phyloP scores from a whole-genome alignment of 2,797 vertebrate species.

The Delichon dasypus region DNA sequence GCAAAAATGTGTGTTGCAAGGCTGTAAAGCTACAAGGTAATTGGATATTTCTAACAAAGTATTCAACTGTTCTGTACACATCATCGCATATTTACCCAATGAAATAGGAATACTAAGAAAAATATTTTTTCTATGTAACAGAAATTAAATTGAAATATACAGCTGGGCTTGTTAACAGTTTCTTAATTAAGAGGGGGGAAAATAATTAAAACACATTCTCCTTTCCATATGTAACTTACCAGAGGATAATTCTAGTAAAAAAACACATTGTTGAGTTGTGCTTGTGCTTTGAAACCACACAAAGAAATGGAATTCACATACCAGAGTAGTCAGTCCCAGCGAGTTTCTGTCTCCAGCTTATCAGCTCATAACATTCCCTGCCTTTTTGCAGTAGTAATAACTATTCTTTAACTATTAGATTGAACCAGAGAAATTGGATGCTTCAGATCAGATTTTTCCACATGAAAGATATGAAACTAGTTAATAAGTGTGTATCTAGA shows the following conservation, averaged over 20 bases:
- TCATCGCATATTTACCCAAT: not conserved
- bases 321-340: constrained; percentile 6
- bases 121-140: not conserved
- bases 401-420: not conserved
- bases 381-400: not conserved
- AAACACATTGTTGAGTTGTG: not conserved
- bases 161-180: not conserved
- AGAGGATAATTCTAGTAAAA: not conserved
- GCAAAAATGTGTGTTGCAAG: not conserved
- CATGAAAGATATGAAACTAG: not conserved
- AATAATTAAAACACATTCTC: not conserved
- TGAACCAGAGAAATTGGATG: not conserved
- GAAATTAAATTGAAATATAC: not conserved
- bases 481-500: not conserved
- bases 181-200: not conserved
- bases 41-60: not conserved
- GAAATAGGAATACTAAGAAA: not conserved
- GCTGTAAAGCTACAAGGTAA: not conserved
- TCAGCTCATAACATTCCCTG: constrained; percentile 36
- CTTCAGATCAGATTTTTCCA: not conserved
- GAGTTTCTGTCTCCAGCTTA: constrained; percentile 44
- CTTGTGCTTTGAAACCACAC: constrained; percentile 18
- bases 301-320: not conserved
- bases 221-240: not conserved
- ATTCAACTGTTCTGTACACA: not conserved